Evolutionary conservation across 2,113 vertebrate genomes (phyloP), one percentile per base, ranked within the genome.

Genomic region (Thinocorus orbignyianus): DNA sequence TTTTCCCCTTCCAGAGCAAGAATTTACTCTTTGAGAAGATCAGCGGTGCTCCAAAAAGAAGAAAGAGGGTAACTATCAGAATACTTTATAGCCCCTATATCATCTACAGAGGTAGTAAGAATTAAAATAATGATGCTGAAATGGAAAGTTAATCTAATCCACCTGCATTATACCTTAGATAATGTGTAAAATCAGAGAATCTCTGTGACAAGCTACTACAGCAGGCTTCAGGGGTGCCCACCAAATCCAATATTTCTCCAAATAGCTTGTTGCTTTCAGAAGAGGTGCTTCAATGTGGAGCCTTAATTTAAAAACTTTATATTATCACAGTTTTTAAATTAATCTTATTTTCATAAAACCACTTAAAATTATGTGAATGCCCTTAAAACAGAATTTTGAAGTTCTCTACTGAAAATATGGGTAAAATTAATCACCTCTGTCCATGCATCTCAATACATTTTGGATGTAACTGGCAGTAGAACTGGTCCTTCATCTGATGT

Each of bases 21-120:
- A 99, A 98, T 81, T 98, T 99, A 97, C 97, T 99, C 95, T 99
- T 99, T 95, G 99, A 99, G 95, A 99, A 99, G 97, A 98, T 99
- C 96, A 99, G 98, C 92, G 98, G 98, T 81, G 98, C 98, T 97
- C 98, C 98, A 46, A 99, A 98, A 82, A 98, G 99, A 96, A 99
- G 98, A 97, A 99, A 98, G 97, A 98, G 99, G 99, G 99, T 99
- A 98, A 97, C 62, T 97, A 90, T 70, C 5, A 3, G 26, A 94
- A 92, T 64, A 69, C 39, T 92, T 91, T 66, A 57, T 79, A 93
- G 49, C 20, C 33, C 24, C 41, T 90, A 14, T 79, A 62, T 54
- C 60, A 68, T 57, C 41, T 89, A 81, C 64, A 86, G 57, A 33
- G 37, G 51, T 73, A 78, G 48, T 52, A 39, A 94, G 73, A 88